Evolutionary conservation across 2,113 vertebrate species (phyloP), one percentile per base, ranked within the genome.

Genomic region (Procapra przewalskii): DNA sequence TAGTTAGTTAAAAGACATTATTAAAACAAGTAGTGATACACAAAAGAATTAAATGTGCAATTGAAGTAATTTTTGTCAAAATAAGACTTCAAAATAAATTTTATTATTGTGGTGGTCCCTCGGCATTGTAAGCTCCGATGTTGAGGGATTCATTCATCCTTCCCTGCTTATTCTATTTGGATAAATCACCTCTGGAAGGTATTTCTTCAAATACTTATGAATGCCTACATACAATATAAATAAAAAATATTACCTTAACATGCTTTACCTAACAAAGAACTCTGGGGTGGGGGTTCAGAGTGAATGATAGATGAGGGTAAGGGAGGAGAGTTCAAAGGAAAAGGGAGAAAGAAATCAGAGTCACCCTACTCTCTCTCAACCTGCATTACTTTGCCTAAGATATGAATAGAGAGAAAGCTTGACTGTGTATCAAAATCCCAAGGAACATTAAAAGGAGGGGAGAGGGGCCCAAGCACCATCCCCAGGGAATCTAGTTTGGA

Each of bases 1-100:
- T 48, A 31, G 23, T 50, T 82, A 54, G 54, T 64, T 50, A 90
- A 92, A 55, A 97, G 11, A 52, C 2, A n/a, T 40, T 40, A 81
- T 93, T 90, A 95, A 95, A 96, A 91, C 17, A 93, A 96, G 87
- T 54, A 92, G 0, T 60, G 48, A 92, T 57, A 94, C 3, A 93
- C 60, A 11, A 64, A 97, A 95, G 17, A 84, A 94, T 52, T 62
- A 91, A 90, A 85, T 52, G 54, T 59, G 79, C 4, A 92, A 62
- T 84, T 96, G 10, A 43, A 96, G 25, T 82, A 43, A 50, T 29
- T 88, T 91, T 85, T 88, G 50, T 23, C n/a, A 94, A 90, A 95
- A 87, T 59, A 67, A 67, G 40, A 87, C 29, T 84, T 52, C 11
- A 71, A 75, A 91, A 59, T 40, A 71, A 40, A 83, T 36, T 77